Base-by-base conservation (phyloP, 2,113 vertebrate species). In the Speoplatyrhinus poulsoni region DNA sequence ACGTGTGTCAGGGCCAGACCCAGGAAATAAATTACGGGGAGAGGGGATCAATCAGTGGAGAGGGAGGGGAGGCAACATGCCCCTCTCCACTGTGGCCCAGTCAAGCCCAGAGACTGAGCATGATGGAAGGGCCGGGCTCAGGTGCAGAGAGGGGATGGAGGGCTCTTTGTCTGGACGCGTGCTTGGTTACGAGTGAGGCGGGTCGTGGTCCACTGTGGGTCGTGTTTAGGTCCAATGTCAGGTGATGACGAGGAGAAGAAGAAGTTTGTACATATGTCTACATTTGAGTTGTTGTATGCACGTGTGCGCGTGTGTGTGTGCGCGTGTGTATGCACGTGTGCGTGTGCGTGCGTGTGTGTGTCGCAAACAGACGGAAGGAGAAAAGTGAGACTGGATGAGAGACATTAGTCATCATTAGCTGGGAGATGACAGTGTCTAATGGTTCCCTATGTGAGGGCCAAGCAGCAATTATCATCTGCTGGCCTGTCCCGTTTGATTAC, bases 371-470 rank as follows among this genome's bases (percentile, higher is more conserved):
- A 56, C 11, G n/a, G 48, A 6, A 52, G 8, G n/a, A 46, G n/a
- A 19, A 50, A 53, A 70, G 5, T 41, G 69, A 64, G 64, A 50
- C 61, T 59, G 63, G 48, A 72, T 93, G 88, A 90, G 92, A 95
- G 93, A 93, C 95, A 97, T 97, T 96, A 96, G 95, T 96, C 94
- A 96, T 97, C 95, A 95, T 97, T 97, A 96, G 93, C 90, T 15
- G 89, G 92, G 91, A 89, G 92, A 88, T 94, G 95, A 95, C 94
- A 94, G 92, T 92, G 90, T 93, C 92, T 95, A 95, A 95, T 94
- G 94, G 92, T 93, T 96, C 91, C 93, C 90, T 92, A 89, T 90
- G 94, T 59, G 75, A 94, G 92, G 93, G 94, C 93, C 93, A 95
- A 94, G 92, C 92, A 92, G 93, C 94, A 93, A 93, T 94, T 81